A percentile compares a stretch with the other conserved stretches of the same genome.
phyloP scores from a whole-genome alignment of 1,140 invertebrate species.

The Heliconius hermathena region DNA sequence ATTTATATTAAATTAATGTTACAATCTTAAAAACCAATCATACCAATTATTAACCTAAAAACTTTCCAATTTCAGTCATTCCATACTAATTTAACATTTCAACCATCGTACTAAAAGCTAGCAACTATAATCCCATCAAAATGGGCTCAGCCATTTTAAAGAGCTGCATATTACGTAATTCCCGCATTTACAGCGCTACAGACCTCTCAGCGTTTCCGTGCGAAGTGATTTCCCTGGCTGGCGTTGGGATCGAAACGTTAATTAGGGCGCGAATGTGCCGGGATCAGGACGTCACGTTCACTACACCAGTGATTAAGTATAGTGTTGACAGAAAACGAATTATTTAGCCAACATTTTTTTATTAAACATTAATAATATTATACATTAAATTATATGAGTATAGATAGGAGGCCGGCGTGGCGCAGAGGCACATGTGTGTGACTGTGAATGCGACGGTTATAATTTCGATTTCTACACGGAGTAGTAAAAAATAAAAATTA shows the following conservation, averaged over 20 bases:
- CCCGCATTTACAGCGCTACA: constrained; percentile 7
- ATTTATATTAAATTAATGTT: no score
- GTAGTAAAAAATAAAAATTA: no score
- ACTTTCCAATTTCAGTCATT: no score
- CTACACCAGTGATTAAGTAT: constrained; percentile 23
- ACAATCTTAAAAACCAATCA: no score
- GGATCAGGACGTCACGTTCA: constrained; percentile 33
- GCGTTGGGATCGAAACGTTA: constrained; percentile 22
- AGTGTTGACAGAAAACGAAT: neutral
- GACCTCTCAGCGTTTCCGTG: constrained; percentile 9
- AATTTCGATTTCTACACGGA: no score
- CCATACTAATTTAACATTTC: neutral
- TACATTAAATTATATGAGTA: no score
- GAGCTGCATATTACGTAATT: neutral
- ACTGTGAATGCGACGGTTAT: no score
- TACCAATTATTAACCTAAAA: no score
- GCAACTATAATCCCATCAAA: neutral
- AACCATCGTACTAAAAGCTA: neutral
- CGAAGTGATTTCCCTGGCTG: constrained; percentile 4
- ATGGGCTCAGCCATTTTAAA: neutral
- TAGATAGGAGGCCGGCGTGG: no score
- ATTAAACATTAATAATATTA: neutral
- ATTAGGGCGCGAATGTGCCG: constrained; percentile 59
- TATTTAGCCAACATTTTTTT: neutral
- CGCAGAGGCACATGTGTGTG: no score